These are phyloP conservation scores for Cetonia aurata DNA, from an alignment of 2,888 invertebrate species.

Conservation along the genomic window DNA sequence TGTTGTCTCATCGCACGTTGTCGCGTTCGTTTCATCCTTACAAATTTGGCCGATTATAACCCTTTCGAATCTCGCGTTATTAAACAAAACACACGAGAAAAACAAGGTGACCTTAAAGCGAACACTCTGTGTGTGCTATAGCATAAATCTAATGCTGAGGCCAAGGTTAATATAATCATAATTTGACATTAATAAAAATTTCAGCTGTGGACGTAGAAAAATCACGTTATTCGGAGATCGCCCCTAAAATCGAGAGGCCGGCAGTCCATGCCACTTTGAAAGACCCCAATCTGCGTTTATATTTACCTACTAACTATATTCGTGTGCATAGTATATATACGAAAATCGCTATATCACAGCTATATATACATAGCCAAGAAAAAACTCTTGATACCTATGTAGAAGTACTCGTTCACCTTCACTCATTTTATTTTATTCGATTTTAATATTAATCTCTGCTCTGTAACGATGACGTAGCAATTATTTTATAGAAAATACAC, in stretches of 20 bases:
- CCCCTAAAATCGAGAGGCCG: background rate
- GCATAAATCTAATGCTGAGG: constrained; percentile 43
- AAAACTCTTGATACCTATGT: constrained; percentile 7
- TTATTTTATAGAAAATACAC: constrained; percentile 17
- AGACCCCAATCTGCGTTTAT: background rate
- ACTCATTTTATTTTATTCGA: constrained; percentile 33
- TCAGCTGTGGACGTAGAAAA: constrained; percentile 13
- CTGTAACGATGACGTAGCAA: constrained; percentile 24
- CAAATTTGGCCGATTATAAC: too few relatives aligned
- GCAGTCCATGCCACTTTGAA: too few relatives aligned
- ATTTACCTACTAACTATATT: too few relatives aligned
- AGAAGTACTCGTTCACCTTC: constrained; percentile 42
- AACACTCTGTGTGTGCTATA: constrained; percentile 15
- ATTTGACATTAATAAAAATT: constrained; percentile 52
- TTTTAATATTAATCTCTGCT: background rate
- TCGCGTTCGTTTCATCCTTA: too few relatives aligned
- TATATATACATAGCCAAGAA: too few relatives aligned
- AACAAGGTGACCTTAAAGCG: constrained; percentile 51
- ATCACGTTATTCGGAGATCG: too few relatives aligned
- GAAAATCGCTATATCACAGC: too few relatives aligned
- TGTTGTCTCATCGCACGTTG: too few relatives aligned
- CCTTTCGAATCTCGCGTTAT: too few relatives aligned
- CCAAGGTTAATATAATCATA: constrained; percentile 51
- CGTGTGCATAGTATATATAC: background rate
- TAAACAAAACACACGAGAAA: constrained; percentile 20